phyloP scores from a whole-genome alignment of 2,797 vertebrate species.

The Odontamblyopus rebecca region DNA sequence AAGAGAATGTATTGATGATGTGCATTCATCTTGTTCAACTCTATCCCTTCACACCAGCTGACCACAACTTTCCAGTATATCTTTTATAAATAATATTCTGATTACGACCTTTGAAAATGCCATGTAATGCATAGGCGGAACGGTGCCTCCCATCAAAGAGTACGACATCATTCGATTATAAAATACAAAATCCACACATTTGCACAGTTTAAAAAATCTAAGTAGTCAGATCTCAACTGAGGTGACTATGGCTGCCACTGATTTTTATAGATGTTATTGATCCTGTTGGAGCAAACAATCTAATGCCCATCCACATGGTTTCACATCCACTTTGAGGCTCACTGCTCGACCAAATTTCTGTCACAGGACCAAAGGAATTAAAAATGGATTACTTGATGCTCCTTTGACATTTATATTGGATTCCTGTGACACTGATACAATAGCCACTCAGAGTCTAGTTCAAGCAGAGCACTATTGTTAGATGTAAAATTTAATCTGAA shows the following conservation, averaged over 20 bases:
- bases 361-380: constrained; percentile 11
- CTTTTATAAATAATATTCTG: too few species aligned
- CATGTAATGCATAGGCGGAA: too few species aligned
- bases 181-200: too few species aligned
- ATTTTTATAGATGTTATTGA: not conserved
- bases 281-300: not conserved
- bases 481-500: not conserved
- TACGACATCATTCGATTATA: too few species aligned
- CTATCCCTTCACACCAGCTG: too few species aligned
- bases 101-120: too few species aligned
- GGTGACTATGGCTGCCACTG: not conserved
- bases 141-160: too few species aligned
- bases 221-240: too few species aligned
- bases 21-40: not conserved
- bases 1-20: too few species aligned
- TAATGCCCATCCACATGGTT: not conserved
- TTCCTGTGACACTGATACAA: not conserved
- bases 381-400: constrained; percentile 25
- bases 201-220: too few species aligned
- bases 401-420: constrained; percentile 7
- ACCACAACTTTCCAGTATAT: too few species aligned
- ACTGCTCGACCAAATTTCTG: constrained; percentile 15
- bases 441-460: not conserved
- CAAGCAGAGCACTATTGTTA: not conserved
- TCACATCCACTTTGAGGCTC: not conserved